Evolutionary conservation across 2,113 vertebrate species (phyloP).

Genomic region (Gavialis gangeticus): DNA sequence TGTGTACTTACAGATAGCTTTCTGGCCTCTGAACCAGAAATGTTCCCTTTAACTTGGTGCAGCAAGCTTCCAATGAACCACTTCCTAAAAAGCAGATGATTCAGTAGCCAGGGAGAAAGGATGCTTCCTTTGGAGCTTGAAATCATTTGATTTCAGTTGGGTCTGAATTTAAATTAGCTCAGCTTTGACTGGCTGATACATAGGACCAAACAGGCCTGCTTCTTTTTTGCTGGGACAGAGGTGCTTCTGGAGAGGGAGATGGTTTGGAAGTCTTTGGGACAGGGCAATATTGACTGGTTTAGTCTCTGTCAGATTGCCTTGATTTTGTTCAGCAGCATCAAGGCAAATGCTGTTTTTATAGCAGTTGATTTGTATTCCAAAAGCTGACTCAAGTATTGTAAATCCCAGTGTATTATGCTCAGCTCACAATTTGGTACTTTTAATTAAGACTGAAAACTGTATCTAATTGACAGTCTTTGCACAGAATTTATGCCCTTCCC

Average conservation of each 20-base stretch:
- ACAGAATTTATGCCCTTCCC: conserved; percentile 69
- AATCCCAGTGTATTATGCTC: conserved; percentile 59
- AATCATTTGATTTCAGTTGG: background rate
- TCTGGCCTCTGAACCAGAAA: background rate
- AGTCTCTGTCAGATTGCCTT: background rate
- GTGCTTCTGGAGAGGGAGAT: background rate
- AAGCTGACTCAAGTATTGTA: conserved; percentile 68
- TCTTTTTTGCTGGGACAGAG: background rate
- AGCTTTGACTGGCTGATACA: background rate
- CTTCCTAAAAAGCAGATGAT: fast-evolving
- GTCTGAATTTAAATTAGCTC: background rate
- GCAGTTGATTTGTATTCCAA: conserved; percentile 63
- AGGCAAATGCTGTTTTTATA: conserved; percentile 26
- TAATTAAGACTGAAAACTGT: conserved; percentile 76
- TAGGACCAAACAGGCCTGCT: background rate
- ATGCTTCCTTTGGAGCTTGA: background rate
- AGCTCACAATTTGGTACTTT: conserved; percentile 69
- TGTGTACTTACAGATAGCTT: background rate
- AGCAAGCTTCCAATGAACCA: background rate
- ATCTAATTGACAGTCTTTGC: conserved; percentile 69
- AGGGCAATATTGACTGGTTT: background rate
- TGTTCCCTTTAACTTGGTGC: background rate
- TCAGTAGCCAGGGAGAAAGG: background rate
- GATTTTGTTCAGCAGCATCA: conserved; percentile 32
- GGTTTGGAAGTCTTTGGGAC: background rate